phyloP scores from a whole-genome alignment of 2,888 invertebrate species.

The Polydrusus pterygomalis region DNA sequence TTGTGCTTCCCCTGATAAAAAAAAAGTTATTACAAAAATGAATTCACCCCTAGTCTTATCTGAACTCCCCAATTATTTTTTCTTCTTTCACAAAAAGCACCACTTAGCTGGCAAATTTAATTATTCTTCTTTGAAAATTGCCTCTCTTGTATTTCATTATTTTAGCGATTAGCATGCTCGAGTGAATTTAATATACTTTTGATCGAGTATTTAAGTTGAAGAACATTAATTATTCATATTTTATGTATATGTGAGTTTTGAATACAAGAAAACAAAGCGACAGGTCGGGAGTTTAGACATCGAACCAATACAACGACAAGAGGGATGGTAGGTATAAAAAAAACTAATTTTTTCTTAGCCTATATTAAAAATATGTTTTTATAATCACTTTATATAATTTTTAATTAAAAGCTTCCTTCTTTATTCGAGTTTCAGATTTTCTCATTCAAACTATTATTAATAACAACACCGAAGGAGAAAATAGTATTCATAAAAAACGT shows the following conservation, averaged over 20 bases:
- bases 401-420: too few species aligned
- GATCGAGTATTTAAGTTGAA: not conserved
- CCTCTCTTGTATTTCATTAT: conserved; percentile 32
- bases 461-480: too few species aligned
- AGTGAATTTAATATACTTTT: conserved; percentile 28
- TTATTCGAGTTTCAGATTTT: too few species aligned
- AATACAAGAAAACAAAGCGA: not conserved
- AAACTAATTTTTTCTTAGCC: too few species aligned
- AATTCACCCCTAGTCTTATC: conserved; percentile 33
- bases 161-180: conserved; percentile 25
- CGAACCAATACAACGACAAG: too few species aligned
- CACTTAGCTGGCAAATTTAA: conserved; percentile 50
- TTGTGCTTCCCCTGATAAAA: conserved; percentile 24
- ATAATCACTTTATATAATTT: too few species aligned
- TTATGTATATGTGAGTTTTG: not conserved
- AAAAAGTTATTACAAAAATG: conserved; percentile 37
- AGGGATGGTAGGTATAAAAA: too few species aligned
- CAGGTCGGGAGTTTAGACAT: not conserved
- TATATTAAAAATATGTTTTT: too few species aligned
- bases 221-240: conserved; percentile 9
- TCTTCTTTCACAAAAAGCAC: conserved; percentile 44
- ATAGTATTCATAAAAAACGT: too few species aligned
- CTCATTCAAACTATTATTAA: too few species aligned
- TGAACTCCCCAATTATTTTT: conserved; percentile 44
- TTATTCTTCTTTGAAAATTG: conserved; percentile 26